These are phyloP conservation scores for Drosophila ironensis DNA, from an alignment of 1,140 invertebrate species.

Conservation along the genomic window DNA sequence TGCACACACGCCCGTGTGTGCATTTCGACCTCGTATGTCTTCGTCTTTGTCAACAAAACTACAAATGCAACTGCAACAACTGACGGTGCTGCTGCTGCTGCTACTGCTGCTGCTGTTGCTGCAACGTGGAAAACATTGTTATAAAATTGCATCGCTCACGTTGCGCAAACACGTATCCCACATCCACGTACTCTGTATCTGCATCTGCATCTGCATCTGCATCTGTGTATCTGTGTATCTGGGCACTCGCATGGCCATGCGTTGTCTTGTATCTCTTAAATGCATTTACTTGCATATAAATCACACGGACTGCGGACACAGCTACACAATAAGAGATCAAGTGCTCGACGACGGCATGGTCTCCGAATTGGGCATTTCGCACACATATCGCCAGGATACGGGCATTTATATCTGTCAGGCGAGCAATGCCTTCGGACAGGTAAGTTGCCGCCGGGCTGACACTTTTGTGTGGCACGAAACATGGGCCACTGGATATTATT, in stretches of 20 bases:
- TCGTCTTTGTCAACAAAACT: slow-evolving; percentile 78
- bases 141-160: slow-evolving; percentile 79
- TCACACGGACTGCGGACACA: slow-evolving; percentile 63
- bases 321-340: slow-evolving; percentile 88
- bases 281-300: slow-evolving; percentile 81
- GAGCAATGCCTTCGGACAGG: slow-evolving; percentile 92
- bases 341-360: slow-evolving; percentile 91
- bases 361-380: slow-evolving; percentile 91
- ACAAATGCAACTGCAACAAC: slow-evolving; percentile 48
- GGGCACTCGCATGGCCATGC: slow-evolving; percentile 15
- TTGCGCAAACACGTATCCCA: slow-evolving; percentile 70
- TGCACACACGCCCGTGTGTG: slow-evolving; percentile 45
- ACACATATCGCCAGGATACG: slow-evolving; percentile 93
- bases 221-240: slow-evolving; percentile 27
- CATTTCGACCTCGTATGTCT: slow-evolving; percentile 68
- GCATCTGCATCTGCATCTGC: slow-evolving; percentile 24
- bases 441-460: slow-evolving; percentile 57
- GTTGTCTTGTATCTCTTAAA: slow-evolving; percentile 59
- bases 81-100: slow-evolving; percentile 2
- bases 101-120: slow-evolving; percentile 9
- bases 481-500: slow-evolving; percentile 25
- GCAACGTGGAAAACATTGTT: slow-evolving; percentile 78
- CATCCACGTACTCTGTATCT: slow-evolving; percentile 43
- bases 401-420: slow-evolving; percentile 94
- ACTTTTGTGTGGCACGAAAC: slow-evolving; percentile 20